A percentile compares a stretch with the other conserved stretches of the same genome.
These are phyloP conservation scores for Deilephila porcellus DNA, from an alignment of 2,888 invertebrate genomes.

Conservation along the genomic window DNA sequence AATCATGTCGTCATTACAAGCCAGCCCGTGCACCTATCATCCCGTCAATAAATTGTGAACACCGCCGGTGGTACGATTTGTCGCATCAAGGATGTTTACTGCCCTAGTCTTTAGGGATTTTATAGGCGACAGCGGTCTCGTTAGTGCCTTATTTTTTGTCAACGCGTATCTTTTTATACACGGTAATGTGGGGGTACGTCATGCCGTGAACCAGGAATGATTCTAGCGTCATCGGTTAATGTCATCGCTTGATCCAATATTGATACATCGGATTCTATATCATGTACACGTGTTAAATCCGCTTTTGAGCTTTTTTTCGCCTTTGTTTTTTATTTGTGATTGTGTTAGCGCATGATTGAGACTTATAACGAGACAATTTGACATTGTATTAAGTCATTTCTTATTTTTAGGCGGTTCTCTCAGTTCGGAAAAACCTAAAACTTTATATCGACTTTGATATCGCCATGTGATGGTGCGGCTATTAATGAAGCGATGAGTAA, in stretches of 20 bases:
- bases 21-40: constrained; percentile 72
- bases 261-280: constrained; percentile 70
- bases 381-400: constrained; percentile 75
- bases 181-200: not conserved
- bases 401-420: constrained; percentile 74
- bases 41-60: constrained; percentile 80
- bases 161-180: constrained; percentile 23
- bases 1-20: constrained; percentile 82
- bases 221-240: constrained; percentile 46
- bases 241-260: constrained; percentile 70
- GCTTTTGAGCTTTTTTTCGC: constrained; percentile 70
- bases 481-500: constrained; percentile 32
- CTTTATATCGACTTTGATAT: constrained; percentile 54
- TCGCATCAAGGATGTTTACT: constrained; percentile 76
- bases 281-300: constrained; percentile 77
- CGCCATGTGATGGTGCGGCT: constrained; percentile 34
- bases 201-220: constrained; percentile 29
- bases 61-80: constrained; percentile 73
- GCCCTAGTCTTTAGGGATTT: constrained; percentile 27
- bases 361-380: constrained; percentile 78
- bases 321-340: constrained; percentile 74
- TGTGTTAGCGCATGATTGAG: constrained; percentile 81
- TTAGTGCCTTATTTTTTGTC: constrained; percentile 29
- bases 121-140: constrained; percentile 25
- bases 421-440: constrained; percentile 65